Conservation (phyloP, 2,888 invertebrate species). For the Congeria kusceri region DNA sequence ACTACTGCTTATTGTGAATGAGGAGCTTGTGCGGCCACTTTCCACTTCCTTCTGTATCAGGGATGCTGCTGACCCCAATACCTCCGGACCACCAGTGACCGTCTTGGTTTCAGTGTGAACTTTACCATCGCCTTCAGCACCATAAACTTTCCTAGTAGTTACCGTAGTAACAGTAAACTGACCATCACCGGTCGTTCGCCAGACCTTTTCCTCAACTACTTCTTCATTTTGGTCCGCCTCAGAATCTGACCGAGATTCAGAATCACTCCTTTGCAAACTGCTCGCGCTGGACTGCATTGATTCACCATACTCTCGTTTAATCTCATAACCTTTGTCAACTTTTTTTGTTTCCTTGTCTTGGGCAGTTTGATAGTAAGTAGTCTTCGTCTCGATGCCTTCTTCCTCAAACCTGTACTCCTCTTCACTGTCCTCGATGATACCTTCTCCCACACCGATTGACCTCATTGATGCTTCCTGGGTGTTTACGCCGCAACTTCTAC, state of each 20-base stretch:
- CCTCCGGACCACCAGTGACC: slow-evolving; percentile 57
- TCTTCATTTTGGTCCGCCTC: slow-evolving; percentile 53
- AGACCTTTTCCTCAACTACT: slow-evolving; percentile 66
- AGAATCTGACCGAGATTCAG: slow-evolving; percentile 22
- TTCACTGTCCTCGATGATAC: slow-evolving; percentile 63
- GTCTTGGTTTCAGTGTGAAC: slow-evolving; percentile 56
- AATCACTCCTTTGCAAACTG: neutral
- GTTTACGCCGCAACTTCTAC: slow-evolving; percentile 56
- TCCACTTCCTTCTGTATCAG: slow-evolving; percentile 56
- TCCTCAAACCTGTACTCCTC: slow-evolving; percentile 65
- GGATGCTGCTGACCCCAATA: slow-evolving; percentile 54
- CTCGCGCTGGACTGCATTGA: slow-evolving; percentile 6
- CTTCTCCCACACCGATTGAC: slow-evolving; percentile 68
- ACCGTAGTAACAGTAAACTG: slow-evolving; percentile 68
- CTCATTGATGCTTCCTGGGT: slow-evolving; percentile 52
- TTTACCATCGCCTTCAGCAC: slow-evolving; percentile 42
- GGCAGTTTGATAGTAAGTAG: slow-evolving; percentile 50
- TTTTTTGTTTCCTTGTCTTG: slow-evolving; percentile 45
- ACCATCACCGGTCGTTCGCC: slow-evolving; percentile 66
- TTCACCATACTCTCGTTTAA: slow-evolving; percentile 52
- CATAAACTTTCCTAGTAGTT: slow-evolving; percentile 52
- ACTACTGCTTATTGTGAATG: slow-evolving; percentile 3
- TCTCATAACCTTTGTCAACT: slow-evolving; percentile 60
- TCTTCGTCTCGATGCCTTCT: slow-evolving; percentile 62
- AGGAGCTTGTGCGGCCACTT: slow-evolving; percentile 45